Evolutionary conservation across 2,797 vertebrate species (phyloP).

Genomic region (Cyprinodon diabolis): DNA sequence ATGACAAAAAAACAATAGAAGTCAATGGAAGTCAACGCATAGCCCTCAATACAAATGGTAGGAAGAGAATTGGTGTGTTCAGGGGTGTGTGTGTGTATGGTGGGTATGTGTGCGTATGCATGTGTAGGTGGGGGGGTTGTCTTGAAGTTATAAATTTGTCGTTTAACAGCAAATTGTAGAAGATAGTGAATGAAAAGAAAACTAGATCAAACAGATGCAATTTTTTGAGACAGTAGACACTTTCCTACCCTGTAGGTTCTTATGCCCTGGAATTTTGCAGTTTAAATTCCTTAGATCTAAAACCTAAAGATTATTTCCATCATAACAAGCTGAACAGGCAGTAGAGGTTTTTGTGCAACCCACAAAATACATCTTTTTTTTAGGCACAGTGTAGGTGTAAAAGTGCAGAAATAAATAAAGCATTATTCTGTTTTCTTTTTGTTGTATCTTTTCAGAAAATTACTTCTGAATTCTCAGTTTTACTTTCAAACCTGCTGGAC

Average conservation of each 20-base stretch:
- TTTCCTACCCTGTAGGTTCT: slow-evolving; percentile 4
- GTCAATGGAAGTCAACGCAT: too few relatives aligned
- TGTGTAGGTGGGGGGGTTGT: slow-evolving; percentile 20
- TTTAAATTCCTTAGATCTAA: neutral
- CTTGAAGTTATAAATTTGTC: slow-evolving; percentile 17
- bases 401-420: slow-evolving; percentile 2
- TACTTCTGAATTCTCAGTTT: slow-evolving; percentile 3
- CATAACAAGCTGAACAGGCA: slow-evolving; percentile 1
- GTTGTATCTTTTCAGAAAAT: neutral
- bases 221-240: slow-evolving; percentile 9
- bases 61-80: too few relatives aligned
- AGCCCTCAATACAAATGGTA: too few relatives aligned
- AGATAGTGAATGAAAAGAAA: slow-evolving; percentile 6
- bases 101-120: too few relatives aligned
- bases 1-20: too few relatives aligned
- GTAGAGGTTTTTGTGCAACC: slow-evolving; percentile 8
- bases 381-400: neutral
- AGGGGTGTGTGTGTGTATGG: too few relatives aligned
- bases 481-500: slow-evolving; percentile 16
- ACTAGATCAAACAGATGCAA: too few relatives aligned
- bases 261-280: neutral
- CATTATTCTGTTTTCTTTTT: slow-evolving; percentile 15
- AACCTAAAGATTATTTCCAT: neutral
- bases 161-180: slow-evolving; percentile 19
- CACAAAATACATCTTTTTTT: neutral